phyloP scores from a whole-genome alignment of 2,113 vertebrate species.

The Charadrius vociferus region DNA sequence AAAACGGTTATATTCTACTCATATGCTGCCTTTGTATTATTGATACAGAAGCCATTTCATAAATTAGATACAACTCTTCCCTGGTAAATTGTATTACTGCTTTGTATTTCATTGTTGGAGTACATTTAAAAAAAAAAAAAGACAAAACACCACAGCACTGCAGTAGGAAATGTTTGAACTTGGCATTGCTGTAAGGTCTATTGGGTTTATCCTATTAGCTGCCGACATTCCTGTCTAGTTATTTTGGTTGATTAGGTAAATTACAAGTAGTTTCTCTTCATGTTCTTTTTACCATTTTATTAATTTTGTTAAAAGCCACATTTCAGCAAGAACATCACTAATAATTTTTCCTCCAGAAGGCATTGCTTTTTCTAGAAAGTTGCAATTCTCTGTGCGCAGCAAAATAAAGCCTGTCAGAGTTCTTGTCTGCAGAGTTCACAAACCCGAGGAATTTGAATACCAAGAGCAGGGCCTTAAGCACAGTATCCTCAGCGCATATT shows the following conservation, averaged over 20 bases:
- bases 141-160: background rate
- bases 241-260: background rate
- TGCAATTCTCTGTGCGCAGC: background rate
- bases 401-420: background rate
- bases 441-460: rapidly evolving
- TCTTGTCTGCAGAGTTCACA: background rate
- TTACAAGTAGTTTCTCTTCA: background rate
- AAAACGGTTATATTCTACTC: conserved; percentile 53
- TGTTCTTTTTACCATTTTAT: background rate
- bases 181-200: background rate
- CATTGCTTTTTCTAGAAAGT: background rate
- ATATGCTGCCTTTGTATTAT: conserved; percentile 43
- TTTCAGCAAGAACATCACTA: background rate
- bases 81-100: conserved; percentile 29
- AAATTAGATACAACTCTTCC: conserved; percentile 59
- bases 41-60: conserved; percentile 59
- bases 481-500: rapidly evolving
- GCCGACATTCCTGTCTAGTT: background rate
- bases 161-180: background rate
- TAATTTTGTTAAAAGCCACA: background rate
- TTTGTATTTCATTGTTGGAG: background rate
- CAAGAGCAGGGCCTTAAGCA: too few species aligned
- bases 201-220: conserved; percentile 15
- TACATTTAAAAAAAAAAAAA: background rate
- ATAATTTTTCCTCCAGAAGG: background rate